A percentile compares a stretch with the other conserved stretches of the same genome.
These are phyloP conservation scores for Stegophylla sp. DNA, from an alignment of 2,888 invertebrate genomes.

Conservation along the genomic window DNA sequence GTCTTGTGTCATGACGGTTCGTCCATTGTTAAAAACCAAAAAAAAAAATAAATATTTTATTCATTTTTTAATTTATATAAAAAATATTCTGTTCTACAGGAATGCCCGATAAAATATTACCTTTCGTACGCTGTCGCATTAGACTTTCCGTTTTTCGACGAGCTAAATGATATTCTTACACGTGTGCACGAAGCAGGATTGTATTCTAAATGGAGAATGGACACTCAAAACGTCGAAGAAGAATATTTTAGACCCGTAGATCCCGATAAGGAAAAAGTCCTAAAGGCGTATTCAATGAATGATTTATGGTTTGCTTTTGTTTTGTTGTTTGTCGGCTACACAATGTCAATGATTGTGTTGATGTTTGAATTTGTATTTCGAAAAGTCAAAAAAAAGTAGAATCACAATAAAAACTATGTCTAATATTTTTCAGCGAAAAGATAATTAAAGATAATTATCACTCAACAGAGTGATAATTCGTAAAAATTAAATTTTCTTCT, in stretches of 20 bases:
- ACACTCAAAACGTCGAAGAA: conserved; percentile 30
- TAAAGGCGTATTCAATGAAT: conserved; percentile 44
- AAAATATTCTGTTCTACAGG: neutral
- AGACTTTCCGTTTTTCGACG: conserved; percentile 54
- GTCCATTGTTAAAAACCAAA: too few species aligned
- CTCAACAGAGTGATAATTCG: too few species aligned
- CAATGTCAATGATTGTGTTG: neutral
- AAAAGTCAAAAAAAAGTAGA: conserved; percentile 10
- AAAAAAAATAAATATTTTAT: too few species aligned
- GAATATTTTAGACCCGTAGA: conserved; percentile 14
- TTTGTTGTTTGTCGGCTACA: conserved; percentile 42
- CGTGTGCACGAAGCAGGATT: conserved; percentile 50
- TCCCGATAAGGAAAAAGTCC: neutral
- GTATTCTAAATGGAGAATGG: conserved; percentile 21
- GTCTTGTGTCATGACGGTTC: too few species aligned
- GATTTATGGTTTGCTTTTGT: conserved; percentile 58
- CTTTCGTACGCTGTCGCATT: conserved; percentile 23
- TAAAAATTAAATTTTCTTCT: too few species aligned
- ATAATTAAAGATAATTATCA: too few species aligned
- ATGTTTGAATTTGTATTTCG: conserved; percentile 28
- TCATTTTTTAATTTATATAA: too few species aligned
- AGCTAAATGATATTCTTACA: conserved; percentile 44
- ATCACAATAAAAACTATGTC: neutral
- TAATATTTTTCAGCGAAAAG: too few species aligned
- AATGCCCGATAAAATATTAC: conserved; percentile 54